These are phyloP conservation scores for Furcifer pardalis DNA, from an alignment of 2,797 vertebrate genomes.

Conservation along the genomic window DNA sequence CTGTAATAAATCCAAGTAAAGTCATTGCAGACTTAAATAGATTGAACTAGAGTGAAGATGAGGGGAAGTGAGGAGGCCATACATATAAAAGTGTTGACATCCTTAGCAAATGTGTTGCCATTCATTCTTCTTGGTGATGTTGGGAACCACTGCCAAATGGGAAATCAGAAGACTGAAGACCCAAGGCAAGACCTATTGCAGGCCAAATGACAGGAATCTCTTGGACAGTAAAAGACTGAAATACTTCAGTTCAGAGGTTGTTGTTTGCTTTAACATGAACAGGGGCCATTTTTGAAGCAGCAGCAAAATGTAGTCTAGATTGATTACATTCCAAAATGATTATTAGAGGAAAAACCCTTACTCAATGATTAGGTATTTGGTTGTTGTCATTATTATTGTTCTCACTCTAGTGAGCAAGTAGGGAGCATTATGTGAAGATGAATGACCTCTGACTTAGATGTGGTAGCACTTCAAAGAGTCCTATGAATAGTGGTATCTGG, in stretches of 20 bases:
- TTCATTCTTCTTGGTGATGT: conserved; percentile 3
- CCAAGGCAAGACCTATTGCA: conserved; percentile 31
- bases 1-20: neutral
- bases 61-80: neutral
- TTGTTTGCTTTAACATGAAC: neutral
- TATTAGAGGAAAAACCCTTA: conserved; percentile 45
- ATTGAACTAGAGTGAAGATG: neutral
- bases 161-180: conserved; percentile 26
- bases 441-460: neutral
- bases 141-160: conserved; percentile 53
- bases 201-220: conserved; percentile 55
- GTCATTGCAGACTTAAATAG: neutral
- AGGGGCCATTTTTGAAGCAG: conserved; percentile 38
- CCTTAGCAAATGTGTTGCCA: conserved; percentile 17
- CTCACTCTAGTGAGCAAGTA: neutral
- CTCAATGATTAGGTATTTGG: conserved; percentile 34
- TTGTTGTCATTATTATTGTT: conserved; percentile 10
- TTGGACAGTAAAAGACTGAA: conserved; percentile 6
- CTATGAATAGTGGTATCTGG: neutral
- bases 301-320: conserved; percentile 46
- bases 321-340: conserved; percentile 18
- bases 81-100: neutral
- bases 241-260: conserved; percentile 3
- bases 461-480: neutral
- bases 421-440: neutral